phyloP scores from a whole-genome alignment of 1,140 invertebrate species.

The Anastrepha ludens region DNA sequence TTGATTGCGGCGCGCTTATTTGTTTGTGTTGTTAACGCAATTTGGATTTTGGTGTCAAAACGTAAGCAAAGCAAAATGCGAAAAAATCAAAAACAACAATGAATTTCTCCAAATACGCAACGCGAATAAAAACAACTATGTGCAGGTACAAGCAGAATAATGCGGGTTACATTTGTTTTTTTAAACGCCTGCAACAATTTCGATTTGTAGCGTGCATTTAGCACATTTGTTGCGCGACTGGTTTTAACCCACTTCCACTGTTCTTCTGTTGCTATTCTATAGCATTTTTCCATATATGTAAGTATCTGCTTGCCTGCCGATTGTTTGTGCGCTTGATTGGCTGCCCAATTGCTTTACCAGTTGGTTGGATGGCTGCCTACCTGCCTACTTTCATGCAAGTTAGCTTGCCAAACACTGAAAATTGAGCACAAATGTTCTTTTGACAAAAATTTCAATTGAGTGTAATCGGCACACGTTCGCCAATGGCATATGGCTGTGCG shows the following conservation, averaged over 20 bases:
- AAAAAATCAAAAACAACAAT: neutral
- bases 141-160: neutral
- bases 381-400: too few relatives aligned
- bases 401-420: neutral
- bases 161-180: neutral
- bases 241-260: constrained; percentile 23
- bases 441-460: constrained; percentile 20
- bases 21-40: constrained; percentile 14
- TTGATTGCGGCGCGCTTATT: neutral
- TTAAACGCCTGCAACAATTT: constrained; percentile 2
- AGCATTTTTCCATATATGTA: neutral
- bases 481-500: neutral
- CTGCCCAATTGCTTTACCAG: constrained; percentile 45
- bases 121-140: neutral
- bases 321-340: constrained; percentile 10
- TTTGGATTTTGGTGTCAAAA: constrained; percentile 49
- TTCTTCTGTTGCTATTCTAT: constrained; percentile 28
- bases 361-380: neutral
- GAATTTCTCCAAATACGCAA: constrained; percentile 21
- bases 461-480: constrained; percentile 23
- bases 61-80: constrained; percentile 35
- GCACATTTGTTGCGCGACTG: constrained; percentile 30
- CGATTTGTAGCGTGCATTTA: constrained; percentile 32
- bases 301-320: constrained; percentile 3
- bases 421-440: constrained; percentile 36